Evolutionary conservation across 2,113 vertebrate species (phyloP).

Genomic region (Myxocyprinus asiaticus): DNA sequence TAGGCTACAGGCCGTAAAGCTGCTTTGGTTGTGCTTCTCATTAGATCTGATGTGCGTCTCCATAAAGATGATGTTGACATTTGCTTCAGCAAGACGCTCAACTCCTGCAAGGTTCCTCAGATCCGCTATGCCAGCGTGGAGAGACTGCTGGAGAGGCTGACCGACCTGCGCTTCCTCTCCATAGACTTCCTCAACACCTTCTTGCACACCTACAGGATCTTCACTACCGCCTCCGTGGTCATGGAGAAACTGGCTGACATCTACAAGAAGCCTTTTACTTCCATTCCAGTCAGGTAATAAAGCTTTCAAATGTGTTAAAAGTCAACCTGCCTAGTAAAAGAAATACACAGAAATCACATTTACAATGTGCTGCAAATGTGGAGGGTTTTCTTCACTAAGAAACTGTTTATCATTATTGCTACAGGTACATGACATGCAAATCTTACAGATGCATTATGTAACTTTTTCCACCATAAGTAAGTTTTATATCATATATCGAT

Average conservation of each 20-base stretch:
- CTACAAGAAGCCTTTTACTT: slow-evolving; percentile 92
- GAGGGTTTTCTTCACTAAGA: too few species aligned
- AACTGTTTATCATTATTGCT: too few species aligned
- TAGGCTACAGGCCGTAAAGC: slow-evolving; percentile 21
- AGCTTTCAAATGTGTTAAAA: too few species aligned
- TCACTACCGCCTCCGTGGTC: slow-evolving; percentile 88
- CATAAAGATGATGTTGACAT: slow-evolving; percentile 94
- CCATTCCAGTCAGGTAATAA: slow-evolving; percentile 87
- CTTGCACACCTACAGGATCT: slow-evolving; percentile 95
- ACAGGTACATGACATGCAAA: too few species aligned
- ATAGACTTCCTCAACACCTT: slow-evolving; percentile 99
- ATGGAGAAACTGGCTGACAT: slow-evolving; percentile 91
- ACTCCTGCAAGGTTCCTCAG: slow-evolving; percentile 97
- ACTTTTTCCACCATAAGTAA: too few species aligned
- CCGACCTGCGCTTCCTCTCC: slow-evolving; percentile 94
- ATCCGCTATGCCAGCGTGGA: slow-evolving; percentile 95
- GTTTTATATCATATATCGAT: too few species aligned
- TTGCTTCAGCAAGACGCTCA: slow-evolving; percentile 96
- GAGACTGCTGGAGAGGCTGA: slow-evolving; percentile 90
- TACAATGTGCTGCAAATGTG: too few species aligned
- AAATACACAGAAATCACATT: background rate
- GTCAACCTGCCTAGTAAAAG: too few species aligned
- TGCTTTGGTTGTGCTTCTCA: slow-evolving; percentile 61
- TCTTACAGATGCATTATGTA: too few species aligned
- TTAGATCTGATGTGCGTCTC: slow-evolving; percentile 88